These are phyloP conservation scores for Cynopterus brachyotis DNA, from an alignment of 2,113 vertebrate genomes.

Conservation along the genomic window DNA sequence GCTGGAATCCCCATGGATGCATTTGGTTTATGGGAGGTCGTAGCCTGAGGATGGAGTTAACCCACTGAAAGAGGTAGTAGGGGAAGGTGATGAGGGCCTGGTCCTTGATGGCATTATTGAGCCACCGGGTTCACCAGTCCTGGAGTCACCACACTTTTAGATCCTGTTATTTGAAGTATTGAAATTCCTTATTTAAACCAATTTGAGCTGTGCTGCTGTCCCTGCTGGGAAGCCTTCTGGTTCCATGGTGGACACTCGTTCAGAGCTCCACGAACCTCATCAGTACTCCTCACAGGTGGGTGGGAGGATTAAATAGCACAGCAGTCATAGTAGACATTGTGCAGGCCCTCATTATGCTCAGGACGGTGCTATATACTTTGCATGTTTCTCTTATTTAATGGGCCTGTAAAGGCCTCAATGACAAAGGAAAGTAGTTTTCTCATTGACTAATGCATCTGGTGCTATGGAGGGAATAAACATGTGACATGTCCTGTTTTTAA, in stretches of 20 bases:
- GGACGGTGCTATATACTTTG: background rate
- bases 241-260: too few relatives aligned
- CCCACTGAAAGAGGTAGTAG: background rate
- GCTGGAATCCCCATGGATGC: background rate
- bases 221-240: background rate
- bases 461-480: background rate
- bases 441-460: background rate
- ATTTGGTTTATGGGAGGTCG: background rate
- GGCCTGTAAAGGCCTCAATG: background rate
- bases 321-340: background rate
- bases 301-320: background rate
- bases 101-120: background rate
- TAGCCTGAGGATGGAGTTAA: background rate
- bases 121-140: background rate
- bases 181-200: background rate
- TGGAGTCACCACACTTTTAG: accelerated
- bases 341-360: background rate
- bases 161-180: background rate
- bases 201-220: background rate
- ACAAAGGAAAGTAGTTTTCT: background rate
- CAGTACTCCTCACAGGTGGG: background rate
- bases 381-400: background rate
- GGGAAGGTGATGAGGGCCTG: background rate
- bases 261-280: background rate
- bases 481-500: background rate